A percentile compares a stretch with the other conserved stretches of the same genome.
Conservation (phyloP, 2,888 invertebrate species). For the Caenorhabditis uteleia region DNA sequence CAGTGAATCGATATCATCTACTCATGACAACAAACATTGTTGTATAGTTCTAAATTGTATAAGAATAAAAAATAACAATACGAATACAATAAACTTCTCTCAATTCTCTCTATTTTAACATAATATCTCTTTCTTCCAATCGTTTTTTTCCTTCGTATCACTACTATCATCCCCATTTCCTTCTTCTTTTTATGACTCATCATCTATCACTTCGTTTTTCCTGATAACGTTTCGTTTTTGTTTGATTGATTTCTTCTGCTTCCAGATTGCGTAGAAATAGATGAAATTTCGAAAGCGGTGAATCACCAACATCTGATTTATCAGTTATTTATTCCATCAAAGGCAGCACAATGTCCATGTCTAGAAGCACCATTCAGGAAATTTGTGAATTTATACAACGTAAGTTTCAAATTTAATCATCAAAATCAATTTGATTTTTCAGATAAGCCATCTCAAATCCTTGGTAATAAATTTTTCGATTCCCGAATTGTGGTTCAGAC, state of each 20-base stretch:
- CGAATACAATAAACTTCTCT: too few relatives aligned
- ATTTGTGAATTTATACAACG: slow-evolving; percentile 61
- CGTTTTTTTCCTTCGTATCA: neutral
- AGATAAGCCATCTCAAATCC: slow-evolving; percentile 61
- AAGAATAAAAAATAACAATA: too few relatives aligned
- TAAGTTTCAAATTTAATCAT: slow-evolving; percentile 28
- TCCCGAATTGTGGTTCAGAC: slow-evolving; percentile 56
- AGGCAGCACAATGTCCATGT: slow-evolving; percentile 56
- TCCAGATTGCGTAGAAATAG: too few relatives aligned
- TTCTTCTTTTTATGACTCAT: slow-evolving; percentile 1
- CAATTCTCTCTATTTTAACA: too few relatives aligned
- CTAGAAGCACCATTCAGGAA: slow-evolving; percentile 60
- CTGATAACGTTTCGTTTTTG: too few relatives aligned
- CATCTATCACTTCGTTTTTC: too few relatives aligned
- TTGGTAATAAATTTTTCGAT: slow-evolving; percentile 68
- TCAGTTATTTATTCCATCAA: neutral
- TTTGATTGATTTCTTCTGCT: too few relatives aligned
- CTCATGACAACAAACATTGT: too few relatives aligned
- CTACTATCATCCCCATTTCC: neutral
- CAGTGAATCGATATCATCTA: too few relatives aligned
- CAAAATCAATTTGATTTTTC: slow-evolving; percentile 16
- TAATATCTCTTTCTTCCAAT: too few relatives aligned
- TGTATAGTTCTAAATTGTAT: too few relatives aligned
- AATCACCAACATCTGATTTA: neutral
- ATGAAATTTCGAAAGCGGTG: too few relatives aligned